Conservation (phyloP, 2,797 vertebrate genomes). For the Characodon lateralis region DNA sequence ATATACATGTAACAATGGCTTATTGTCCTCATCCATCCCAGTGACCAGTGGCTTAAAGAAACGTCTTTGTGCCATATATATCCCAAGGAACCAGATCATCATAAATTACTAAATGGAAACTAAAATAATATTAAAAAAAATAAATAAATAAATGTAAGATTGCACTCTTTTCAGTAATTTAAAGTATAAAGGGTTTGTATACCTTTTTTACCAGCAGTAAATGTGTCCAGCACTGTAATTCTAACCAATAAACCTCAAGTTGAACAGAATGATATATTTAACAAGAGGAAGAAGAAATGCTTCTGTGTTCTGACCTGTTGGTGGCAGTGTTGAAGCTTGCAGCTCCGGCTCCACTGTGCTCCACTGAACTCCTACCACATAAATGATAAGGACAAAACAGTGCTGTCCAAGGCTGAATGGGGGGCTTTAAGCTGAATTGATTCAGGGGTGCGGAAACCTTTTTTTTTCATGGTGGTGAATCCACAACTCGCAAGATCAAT, state of each 20-base stretch:
- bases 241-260: not conserved
- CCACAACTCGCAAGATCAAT: constrained; percentile 29
- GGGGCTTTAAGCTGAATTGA: constrained; percentile 52
- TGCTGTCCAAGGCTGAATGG: constrained; percentile 35
- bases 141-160: not conserved
- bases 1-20: too few species aligned
- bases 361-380: constrained; percentile 38
- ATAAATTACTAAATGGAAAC: not conserved
- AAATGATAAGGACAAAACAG: constrained; percentile 54
- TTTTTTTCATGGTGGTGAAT: constrained; percentile 51
- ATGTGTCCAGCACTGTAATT: not conserved
- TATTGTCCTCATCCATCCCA: not conserved
- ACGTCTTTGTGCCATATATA: not conserved
- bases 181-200: not conserved
- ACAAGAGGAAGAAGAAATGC: not conserved
- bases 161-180: not conserved
- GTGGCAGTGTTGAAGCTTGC: constrained; percentile 72
- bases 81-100: not conserved
- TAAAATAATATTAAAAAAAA: not conserved
- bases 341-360: constrained; percentile 25
- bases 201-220: not conserved
- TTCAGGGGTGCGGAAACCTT: constrained; percentile 39
- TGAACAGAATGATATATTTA: not conserved
- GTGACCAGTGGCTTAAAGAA: not conserved
- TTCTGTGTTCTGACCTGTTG: constrained; percentile 50